phyloP scores from a whole-genome alignment of 2,113 vertebrate species.

The Semicossyphus pulcher region DNA sequence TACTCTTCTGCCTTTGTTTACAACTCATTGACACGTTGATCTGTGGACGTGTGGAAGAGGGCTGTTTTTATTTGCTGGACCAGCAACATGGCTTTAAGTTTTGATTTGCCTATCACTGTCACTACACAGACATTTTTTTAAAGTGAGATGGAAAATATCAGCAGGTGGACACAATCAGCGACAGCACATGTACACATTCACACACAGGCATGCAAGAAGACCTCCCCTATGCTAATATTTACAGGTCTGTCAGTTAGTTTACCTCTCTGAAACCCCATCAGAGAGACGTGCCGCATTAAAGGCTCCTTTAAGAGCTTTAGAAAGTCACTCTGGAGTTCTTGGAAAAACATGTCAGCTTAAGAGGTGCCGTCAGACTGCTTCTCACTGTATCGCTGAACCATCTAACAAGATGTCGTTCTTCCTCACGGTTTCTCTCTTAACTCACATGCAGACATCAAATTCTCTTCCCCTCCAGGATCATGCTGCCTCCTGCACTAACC shows the following conservation, averaged over 20 bases:
- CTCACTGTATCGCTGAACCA: constrained; percentile 8
- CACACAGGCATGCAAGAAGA: constrained; percentile 30
- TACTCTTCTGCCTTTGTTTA: constrained; percentile 68
- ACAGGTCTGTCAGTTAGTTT: constrained; percentile 61
- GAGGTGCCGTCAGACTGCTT: constrained; percentile 17
- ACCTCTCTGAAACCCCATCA: constrained; percentile 48
- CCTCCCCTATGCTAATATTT: constrained; percentile 69
- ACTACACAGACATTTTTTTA: constrained; percentile 12
- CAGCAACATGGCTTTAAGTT: constrained; percentile 5
- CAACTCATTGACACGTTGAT: constrained; percentile 45
- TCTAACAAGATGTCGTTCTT: neutral
- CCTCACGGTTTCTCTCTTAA: neutral
- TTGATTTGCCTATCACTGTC: constrained; percentile 4
- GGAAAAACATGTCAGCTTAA: constrained; percentile 24
- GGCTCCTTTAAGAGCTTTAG: constrained; percentile 70
- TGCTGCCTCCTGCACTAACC: neutral
- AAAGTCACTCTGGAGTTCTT: constrained; percentile 37
- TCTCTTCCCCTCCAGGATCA: neutral
- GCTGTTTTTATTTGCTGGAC: constrained; percentile 25
- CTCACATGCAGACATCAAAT: neutral
- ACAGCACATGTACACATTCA: constrained; percentile 27
- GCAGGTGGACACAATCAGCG: constrained; percentile 43
- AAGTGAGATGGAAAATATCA: constrained; percentile 44
- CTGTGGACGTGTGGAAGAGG: constrained; percentile 35
- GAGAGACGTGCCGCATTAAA: constrained; percentile 54